Evolutionary conservation across 2,113 vertebrate species (phyloP).

Genomic region (Ctenodactylus gundi): DNA sequence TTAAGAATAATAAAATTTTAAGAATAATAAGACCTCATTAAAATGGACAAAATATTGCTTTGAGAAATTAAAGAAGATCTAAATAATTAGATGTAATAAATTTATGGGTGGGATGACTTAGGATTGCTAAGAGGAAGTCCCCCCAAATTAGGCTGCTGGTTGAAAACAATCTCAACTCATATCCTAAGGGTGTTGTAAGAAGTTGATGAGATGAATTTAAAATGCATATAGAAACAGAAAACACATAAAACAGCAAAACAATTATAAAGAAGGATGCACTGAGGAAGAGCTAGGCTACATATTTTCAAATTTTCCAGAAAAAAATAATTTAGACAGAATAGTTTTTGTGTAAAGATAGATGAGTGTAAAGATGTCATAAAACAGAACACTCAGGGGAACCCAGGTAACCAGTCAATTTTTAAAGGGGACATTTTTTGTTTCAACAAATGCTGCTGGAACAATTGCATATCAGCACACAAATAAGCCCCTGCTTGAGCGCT

Average conservation of each 20-base stretch:
- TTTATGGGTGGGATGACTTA: too few species aligned
- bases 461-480: background rate
- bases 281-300: background rate
- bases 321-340: constrained; percentile 1
- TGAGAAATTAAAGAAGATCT: background rate
- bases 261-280: background rate
- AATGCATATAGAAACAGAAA: background rate
- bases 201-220: background rate
- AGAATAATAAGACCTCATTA: background rate
- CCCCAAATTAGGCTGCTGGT: background rate
- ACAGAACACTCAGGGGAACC: background rate
- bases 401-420: background rate
- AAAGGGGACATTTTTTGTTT: background rate
- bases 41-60: background rate
- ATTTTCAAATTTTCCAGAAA: background rate
- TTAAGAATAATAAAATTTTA: background rate
- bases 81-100: background rate
- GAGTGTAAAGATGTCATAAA: background rate
- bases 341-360: background rate
- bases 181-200: background rate
- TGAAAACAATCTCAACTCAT: background rate
- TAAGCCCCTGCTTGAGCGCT: background rate
- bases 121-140: too few species aligned
- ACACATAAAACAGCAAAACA: background rate
- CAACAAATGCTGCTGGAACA: background rate